Evolutionary conservation across 2,797 vertebrate species (phyloP), one percentile per base, ranked within the genome.

Genomic region (Anguilla megastoma): DNA sequence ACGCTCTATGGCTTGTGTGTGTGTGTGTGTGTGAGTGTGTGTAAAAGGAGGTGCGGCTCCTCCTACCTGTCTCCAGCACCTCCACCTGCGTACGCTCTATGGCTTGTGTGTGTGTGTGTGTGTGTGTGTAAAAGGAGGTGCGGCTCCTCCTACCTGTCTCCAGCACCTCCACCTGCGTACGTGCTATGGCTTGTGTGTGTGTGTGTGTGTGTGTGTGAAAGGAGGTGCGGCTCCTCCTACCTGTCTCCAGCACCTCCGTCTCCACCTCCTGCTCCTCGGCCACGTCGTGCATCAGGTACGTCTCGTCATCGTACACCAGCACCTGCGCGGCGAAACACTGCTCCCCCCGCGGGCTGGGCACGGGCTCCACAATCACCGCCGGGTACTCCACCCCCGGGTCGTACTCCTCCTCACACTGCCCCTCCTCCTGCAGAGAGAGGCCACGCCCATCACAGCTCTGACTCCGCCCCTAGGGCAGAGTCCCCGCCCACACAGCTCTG

Each of bases 211-310:
- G 33, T 36, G 36, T 36, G 36, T 36, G 0, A 36, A 36, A 36
- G 36, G 36, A 36, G 36, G 36, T 36, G 36, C 1, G 36, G 1
- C 36, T 36, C 36, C 36, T 36, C 36, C 36, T 36, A 36, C 36
- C 36, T 45, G 10, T 21, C 74, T 10, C 4, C 93, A 95, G 91
- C 90, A 94, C 93, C 95, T 97, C 97, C 0, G 97, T 97, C 94
- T 98, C 97, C 94, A 98, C 96, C 94, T 98, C 97, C 95, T 98
- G 97, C 76, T 98, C 97, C 87, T 97, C 97, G 14, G 96, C 97
- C 90, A 98, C 97, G 91, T 97, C 98, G 94, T 99, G 97, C 96
- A 99, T 97, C 92, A 98, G 94, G 88, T 97, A 97, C 8, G 95
- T 96, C 91, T 97, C 96, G n/a, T 98, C 97, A 63, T 97, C 97